These are phyloP conservation scores for Rhinella marina DNA, from an alignment of 2,797 vertebrate genomes.

Conservation along the genomic window DNA sequence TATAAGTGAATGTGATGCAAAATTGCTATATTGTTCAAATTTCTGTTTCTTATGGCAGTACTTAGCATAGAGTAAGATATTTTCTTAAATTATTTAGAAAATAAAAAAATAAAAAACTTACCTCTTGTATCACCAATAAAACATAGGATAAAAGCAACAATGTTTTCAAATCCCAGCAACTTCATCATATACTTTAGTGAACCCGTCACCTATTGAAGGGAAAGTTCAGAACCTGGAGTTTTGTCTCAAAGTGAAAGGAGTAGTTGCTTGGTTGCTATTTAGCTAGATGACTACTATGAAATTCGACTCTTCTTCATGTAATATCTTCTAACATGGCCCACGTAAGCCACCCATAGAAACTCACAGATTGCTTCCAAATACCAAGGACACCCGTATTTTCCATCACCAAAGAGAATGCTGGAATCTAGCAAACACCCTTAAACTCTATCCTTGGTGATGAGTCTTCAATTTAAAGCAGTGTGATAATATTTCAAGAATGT, in stretches of 20 bases:
- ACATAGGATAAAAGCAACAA: conserved; percentile 18
- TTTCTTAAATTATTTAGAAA: not conserved
- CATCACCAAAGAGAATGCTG: conserved; percentile 38
- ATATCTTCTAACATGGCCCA: conserved; percentile 15
- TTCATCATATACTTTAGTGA: conserved; percentile 10
- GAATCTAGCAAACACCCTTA: conserved; percentile 22
- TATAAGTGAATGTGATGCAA: too few species aligned
- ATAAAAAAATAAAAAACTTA: conserved; percentile 6
- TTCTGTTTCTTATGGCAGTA: too few species aligned
- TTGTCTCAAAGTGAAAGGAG: not conserved
- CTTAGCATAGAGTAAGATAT: not conserved
- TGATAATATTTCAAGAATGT: conserved; percentile 42
- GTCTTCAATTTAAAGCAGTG: not conserved
- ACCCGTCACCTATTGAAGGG: not conserved
- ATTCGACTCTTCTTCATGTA: conserved; percentile 35
- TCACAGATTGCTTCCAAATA: conserved; percentile 56
- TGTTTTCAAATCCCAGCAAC: conserved; percentile 45
- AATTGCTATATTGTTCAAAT: too few species aligned
- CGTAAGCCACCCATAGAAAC: conserved; percentile 22
- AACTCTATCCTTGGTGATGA: conserved; percentile 7
- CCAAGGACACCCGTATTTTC: not conserved
- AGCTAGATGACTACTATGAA: conserved; percentile 24
- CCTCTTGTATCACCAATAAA: not conserved
- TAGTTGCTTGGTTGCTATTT: not conserved
- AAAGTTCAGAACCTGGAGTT: conserved; percentile 19